Percentiles rank a stretch among this genome's conserved stretches.
phyloP scores from a whole-genome alignment of 2,113 vertebrate genomes.

The Piliocolobus tephrosceles region DNA sequence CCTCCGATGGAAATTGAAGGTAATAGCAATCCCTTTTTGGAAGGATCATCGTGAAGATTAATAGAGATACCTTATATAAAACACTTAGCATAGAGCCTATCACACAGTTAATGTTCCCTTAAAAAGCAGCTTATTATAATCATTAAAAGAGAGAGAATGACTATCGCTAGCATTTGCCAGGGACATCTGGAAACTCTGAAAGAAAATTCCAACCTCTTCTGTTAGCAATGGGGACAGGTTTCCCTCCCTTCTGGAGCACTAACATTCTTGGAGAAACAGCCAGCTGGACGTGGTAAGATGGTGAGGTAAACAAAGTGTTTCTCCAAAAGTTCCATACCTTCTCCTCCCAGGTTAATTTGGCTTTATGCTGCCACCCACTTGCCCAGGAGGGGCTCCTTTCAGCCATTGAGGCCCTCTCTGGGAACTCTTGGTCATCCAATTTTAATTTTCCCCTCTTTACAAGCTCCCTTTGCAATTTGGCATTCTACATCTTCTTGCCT shows the following conservation, averaged over 20 bases:
- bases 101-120: neutral
- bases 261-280: neutral
- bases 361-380: neutral
- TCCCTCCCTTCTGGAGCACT: neutral
- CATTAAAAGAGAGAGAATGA: slow-evolving; percentile 26
- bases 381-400: neutral
- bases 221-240: neutral
- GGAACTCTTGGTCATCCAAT: slow-evolving; percentile 16
- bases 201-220: neutral
- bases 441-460: slow-evolving; percentile 34
- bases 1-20: neutral
- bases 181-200: slow-evolving; percentile 10
- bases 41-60: neutral
- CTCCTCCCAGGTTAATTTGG: neutral
- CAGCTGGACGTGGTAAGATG: neutral
- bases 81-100: neutral
- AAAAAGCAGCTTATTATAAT: neutral
- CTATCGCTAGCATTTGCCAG: neutral
- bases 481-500: slow-evolving; percentile 28
- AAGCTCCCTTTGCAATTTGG: slow-evolving; percentile 17
- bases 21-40: neutral
- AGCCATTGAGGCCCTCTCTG: neutral
- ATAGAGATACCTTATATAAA: neutral
- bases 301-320: neutral
- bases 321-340: neutral